phyloP scores from a whole-genome alignment of 2,888 invertebrate species.

The Calliopum simillimum region DNA sequence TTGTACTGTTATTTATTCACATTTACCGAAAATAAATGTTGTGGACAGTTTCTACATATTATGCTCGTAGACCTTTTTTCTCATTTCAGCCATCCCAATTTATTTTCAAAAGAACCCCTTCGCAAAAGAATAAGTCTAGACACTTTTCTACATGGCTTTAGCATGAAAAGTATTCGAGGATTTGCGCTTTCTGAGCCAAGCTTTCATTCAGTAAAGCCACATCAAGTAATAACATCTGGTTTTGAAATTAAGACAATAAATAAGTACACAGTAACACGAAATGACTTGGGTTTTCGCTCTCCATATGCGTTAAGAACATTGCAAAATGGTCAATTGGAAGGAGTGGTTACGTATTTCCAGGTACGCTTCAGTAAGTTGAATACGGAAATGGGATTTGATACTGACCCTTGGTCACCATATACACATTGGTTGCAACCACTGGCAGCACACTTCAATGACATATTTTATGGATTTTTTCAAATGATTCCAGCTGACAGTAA shows the following conservation, averaged over 20 bases:
- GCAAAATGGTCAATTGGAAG: constrained; percentile 92
- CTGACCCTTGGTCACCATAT: constrained; percentile 94
- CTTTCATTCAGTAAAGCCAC: constrained; percentile 39
- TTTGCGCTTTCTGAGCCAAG: constrained; percentile 94
- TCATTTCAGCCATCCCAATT: too few species aligned
- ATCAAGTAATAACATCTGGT: constrained; percentile 34
- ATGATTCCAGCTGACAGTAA: constrained; percentile 33
- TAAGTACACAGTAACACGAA: constrained; percentile 91
- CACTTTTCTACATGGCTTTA: too few species aligned
- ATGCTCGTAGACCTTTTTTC: too few species aligned
- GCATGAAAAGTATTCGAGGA: constrained; percentile 96
- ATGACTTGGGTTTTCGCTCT: constrained; percentile 88
- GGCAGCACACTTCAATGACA: constrained; percentile 87
- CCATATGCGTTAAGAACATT: constrained; percentile 82
- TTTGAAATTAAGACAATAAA: constrained; percentile 86
- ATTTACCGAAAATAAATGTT: too few species aligned
- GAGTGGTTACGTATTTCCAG: constrained; percentile 96
- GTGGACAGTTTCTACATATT: too few species aligned
- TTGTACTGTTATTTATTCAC: too few species aligned
- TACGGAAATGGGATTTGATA: constrained; percentile 95
- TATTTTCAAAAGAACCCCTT: too few species aligned
- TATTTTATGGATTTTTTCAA: constrained; percentile 48
- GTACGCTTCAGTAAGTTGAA: constrained; percentile 98
- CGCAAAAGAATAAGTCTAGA: too few species aligned
- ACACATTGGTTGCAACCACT: constrained; percentile 99